Percentiles rank a stretch among this genome's conserved stretches.
Conservation (phyloP, 2,797 vertebrate species). For the Buphagus erythrorhynchus region DNA sequence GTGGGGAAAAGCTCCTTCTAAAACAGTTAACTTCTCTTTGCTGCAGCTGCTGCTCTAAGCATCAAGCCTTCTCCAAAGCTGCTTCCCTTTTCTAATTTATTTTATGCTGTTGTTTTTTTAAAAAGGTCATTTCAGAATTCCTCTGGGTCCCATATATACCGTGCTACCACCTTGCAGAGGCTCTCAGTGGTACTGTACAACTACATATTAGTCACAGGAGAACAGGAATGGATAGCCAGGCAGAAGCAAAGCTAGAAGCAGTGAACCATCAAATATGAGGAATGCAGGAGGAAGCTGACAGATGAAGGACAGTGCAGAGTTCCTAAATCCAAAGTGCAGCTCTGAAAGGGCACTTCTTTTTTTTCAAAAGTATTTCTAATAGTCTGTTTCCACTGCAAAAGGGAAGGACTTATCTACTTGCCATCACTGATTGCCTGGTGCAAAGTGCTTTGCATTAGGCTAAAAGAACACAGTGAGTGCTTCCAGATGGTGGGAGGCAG, state of each 20-base stretch:
- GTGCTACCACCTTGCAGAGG: not conserved
- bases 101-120: conserved; percentile 33
- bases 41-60: not conserved
- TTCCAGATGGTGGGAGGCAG: not conserved
- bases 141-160: not conserved
- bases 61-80: not conserved
- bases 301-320: conserved; percentile 42
- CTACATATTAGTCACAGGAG: conserved; percentile 42
- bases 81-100: not conserved
- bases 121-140: conserved; percentile 8
- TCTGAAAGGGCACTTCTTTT: conserved; percentile 1
- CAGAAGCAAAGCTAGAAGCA: conserved; percentile 57
- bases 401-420: not conserved
- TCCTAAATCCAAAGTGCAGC: conserved; percentile 15
- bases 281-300: conserved; percentile 16
- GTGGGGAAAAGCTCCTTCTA: not conserved
- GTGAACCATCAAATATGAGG: conserved; percentile 27
- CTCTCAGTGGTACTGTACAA: not conserved
- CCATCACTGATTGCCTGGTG: not conserved
- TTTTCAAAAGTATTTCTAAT: not conserved
- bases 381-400: not conserved
- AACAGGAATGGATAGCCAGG: not conserved
- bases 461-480: not conserved
- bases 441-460: not conserved
- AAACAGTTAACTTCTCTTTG: not conserved